Percentiles rank a stretch among this genome's conserved stretches.
Conservation (phyloP, 2,113 vertebrate genomes). For the Etheostoma spectabile region DNA sequence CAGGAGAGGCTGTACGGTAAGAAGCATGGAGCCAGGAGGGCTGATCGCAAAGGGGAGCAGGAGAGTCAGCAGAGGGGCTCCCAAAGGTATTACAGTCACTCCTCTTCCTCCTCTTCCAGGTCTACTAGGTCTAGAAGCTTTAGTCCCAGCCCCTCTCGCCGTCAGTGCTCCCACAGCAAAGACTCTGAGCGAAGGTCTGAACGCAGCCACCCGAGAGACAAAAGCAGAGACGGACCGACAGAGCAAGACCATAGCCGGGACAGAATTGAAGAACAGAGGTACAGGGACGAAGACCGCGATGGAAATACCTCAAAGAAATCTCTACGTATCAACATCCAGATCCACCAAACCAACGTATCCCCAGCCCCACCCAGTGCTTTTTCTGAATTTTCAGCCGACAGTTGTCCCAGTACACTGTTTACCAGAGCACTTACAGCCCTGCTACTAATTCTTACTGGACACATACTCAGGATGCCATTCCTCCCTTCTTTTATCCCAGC, state of each 20-base stretch:
- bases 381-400: constrained; percentile 10
- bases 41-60: background rate
- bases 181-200: background rate
- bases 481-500: background rate
- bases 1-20: constrained; percentile 72
- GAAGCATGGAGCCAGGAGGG: background rate
- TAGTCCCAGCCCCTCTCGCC: constrained; percentile 11
- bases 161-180: constrained; percentile 1
- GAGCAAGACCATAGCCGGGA: background rate
- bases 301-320: background rate
- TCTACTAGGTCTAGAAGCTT: constrained; percentile 14
- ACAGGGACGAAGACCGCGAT: background rate
- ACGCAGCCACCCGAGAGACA: constrained; percentile 2
- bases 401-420: background rate
- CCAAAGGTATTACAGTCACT: background rate
- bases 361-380: background rate
- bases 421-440: background rate
- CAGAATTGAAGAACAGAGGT: background rate
- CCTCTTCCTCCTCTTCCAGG: background rate
- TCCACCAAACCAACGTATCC: constrained; percentile 10
- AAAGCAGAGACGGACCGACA: background rate
- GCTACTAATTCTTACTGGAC: constrained; percentile 6
- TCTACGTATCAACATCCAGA: background rate
- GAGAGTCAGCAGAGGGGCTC: background rate
- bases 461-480: background rate